These are phyloP conservation scores for Phalacrocorax carbo DNA, from an alignment of 2,113 vertebrate species.

Conservation along the genomic window DNA sequence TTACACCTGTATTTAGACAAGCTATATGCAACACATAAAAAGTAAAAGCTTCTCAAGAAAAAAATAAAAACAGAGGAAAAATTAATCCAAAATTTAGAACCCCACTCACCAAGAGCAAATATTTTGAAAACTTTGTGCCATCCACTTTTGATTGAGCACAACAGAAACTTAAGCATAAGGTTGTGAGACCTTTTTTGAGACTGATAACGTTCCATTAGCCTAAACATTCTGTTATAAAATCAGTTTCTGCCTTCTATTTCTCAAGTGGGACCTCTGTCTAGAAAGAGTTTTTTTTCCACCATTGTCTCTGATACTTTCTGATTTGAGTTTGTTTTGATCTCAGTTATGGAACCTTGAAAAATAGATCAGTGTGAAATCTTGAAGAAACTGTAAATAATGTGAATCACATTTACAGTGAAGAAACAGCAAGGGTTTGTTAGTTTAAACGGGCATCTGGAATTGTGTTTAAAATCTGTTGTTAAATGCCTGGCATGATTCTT, in stretches of 20 bases:
- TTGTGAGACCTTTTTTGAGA: not conserved
- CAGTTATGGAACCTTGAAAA: not conserved
- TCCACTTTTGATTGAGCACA: not conserved
- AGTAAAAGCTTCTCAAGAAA: not conserved
- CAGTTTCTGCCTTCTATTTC: not conserved
- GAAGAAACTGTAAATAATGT: not conserved
- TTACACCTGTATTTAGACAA: not conserved
- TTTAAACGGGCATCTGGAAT: not conserved
- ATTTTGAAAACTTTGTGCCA: not conserved
- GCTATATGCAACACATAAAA: not conserved
- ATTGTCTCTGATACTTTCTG: not conserved
- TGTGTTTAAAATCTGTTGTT: not conserved
- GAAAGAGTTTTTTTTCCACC: not conserved
- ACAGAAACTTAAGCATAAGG: not conserved
- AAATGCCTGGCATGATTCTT: not conserved
- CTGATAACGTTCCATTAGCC: not conserved
- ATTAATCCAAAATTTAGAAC: not conserved
- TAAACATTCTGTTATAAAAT: not conserved
- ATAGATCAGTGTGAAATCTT: not conserved
- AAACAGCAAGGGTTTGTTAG: not conserved
- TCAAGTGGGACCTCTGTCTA: not conserved
- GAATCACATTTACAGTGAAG: not conserved
- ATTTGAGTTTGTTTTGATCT: not conserved
- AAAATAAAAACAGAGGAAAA: not conserved
- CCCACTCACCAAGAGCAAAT: not conserved